Conservation (phyloP, 2,797 vertebrate genomes). For the Melanotaenia pygmaea region DNA sequence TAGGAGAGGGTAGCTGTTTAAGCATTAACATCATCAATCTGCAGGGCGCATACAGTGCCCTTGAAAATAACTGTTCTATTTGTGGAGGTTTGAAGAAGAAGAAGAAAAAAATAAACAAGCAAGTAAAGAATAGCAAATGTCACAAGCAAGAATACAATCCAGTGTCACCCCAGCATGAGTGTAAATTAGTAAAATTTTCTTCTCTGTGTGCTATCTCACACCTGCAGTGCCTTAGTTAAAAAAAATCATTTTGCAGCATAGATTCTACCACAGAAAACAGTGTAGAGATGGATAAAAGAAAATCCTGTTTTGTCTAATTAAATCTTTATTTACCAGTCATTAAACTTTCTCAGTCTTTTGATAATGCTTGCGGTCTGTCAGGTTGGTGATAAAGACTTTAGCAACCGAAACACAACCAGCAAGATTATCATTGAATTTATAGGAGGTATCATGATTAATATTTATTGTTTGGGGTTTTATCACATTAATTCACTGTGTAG, state of each 20-base stretch:
- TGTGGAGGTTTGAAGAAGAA: background rate
- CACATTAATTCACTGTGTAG: background rate
- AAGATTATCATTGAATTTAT: background rate
- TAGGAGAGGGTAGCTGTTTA: background rate
- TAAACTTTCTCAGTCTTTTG: background rate
- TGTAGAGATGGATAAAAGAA: background rate
- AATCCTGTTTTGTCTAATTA: background rate
- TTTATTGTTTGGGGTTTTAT: background rate
- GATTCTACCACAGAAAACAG: slow-evolving; percentile 16
- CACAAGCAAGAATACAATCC: slow-evolving; percentile 10
- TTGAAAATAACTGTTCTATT: slow-evolving; percentile 38
- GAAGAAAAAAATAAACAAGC: slow-evolving; percentile 5
- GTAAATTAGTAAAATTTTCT: slow-evolving; percentile 42
- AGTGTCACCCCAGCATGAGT: slow-evolving; percentile 30
- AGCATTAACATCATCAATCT: slow-evolving; percentile 10
- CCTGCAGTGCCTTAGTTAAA: slow-evolving; percentile 30
- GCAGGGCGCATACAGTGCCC: slow-evolving; percentile 33
- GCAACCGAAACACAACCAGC: background rate
- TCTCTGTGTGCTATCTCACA: slow-evolving; percentile 33
- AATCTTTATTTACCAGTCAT: no score
- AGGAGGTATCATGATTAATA: background rate
- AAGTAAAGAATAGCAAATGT: background rate
- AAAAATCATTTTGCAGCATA: slow-evolving; percentile 41
- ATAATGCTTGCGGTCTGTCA: background rate
- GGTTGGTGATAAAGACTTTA: background rate